Evolutionary conservation across 92 coral and sea anemone species (phyloP), one percentile per base, ranked within the genome.

Genomic region (Scolanthus callimorphus): DNA sequence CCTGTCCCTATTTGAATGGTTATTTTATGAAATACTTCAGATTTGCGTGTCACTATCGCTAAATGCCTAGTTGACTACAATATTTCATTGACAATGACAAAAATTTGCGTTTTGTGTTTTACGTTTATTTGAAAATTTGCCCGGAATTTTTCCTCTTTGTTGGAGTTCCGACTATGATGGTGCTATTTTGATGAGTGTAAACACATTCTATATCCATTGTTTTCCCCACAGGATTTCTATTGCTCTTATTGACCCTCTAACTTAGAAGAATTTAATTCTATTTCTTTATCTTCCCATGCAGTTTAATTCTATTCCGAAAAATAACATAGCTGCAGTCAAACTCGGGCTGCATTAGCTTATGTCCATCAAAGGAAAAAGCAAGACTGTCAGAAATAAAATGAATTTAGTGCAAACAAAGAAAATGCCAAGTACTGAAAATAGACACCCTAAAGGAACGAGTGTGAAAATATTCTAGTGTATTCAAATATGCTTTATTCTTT

Each of bases 181-280:
- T 77, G 78, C 78, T 86, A 80, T 59, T 82, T 86, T 77, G 68
- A 63, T 60, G 51, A 62, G 78, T 71, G 72, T 71, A 83, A 87
- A 87, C 87, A 87, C 50, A 51, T 61, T 46, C 45, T 34, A 43
- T 64, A 46, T 37, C 62, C 70, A 65, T 71, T 83, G 60, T 70
- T 49, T 65, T 63, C 67, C 66, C 90, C 57, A 47, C 71, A 80
- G 58, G 70, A 62, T 72, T 45, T 75, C 85, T 82, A 86, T 86
- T 86, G 82, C 63, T 62, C 37, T 24, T 78, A 84, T 87, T 87
- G 79, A 82, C 96, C 77, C 50, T 65, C 49, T 45, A 70, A 63
- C 82, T 76, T 63, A 65, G 60, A 74, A 71, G 53, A 82, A 72
- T 76, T 78, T 83, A 52, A 71, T 59, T 75, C 77, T 69, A 71